Evolutionary conservation across 2,113 vertebrate genomes (phyloP), one percentile per base, ranked within the genome.

Genomic region (Daphoenositta chrysoptera): DNA sequence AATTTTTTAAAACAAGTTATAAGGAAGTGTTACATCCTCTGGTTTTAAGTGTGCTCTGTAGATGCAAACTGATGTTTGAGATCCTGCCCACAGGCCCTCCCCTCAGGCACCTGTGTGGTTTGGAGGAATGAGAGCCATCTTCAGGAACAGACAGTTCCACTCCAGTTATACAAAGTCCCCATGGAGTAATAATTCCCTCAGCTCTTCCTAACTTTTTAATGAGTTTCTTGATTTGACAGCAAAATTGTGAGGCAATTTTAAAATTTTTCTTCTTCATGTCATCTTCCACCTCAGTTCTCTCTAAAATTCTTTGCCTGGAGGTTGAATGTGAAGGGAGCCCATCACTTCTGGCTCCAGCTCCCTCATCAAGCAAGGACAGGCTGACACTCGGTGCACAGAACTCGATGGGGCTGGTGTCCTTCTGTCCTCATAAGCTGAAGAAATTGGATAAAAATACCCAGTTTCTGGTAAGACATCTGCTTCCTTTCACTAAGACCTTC

Each of bases 361-460:
- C 28, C 20, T 65, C 31, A 28, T 45, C 23, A 28, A 0, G 54
- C 19, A 61, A 60, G 15, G 39, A 42, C 60, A 91, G 47, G 30
- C 33, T 71, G 51, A 57, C 17, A n/a, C 16, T 47, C 27, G 30
- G 7, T 0, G 1, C 39, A 58, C 37, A 3, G n/a, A 90, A 30
- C 44, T 47, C 0, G 0, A 2, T 1, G 1, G 15, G 21, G 5
- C 35, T 76, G 53, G 27, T 79, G 13, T 51, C 19, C 12, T 66
- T 45, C 27, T 64, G 10, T 37, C 30, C 40, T 88, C 27, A 26
- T 13, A 71, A 48, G 1, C 48, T 64, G 53, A 79, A 90, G 57
- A 79, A 90, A 17, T 17, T 56, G 21, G 22, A 56, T 54, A 31
- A 53, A 90, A 90, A 58, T 30, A 47, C 20, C 1, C 0, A 2